Conservation (phyloP, 2,113 vertebrate species). For the Cololabis saira region DNA sequence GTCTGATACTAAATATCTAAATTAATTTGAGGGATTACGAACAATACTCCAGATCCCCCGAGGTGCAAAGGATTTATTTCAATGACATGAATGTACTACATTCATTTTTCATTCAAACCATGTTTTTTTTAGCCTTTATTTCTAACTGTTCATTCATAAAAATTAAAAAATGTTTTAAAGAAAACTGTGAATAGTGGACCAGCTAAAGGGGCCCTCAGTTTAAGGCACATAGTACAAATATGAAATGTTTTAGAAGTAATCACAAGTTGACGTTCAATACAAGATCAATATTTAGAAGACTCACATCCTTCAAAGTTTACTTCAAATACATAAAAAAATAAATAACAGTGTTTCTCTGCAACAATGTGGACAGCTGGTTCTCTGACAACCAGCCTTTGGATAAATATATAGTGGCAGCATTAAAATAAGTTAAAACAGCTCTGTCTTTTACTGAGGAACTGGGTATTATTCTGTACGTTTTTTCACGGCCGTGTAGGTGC, state of each 20-base stretch:
- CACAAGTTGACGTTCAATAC: conserved; percentile 36
- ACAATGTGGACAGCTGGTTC: conserved; percentile 26
- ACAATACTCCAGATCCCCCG: conserved; percentile 20
- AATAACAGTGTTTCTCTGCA: conserved; percentile 17
- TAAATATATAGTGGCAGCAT: conserved; percentile 20
- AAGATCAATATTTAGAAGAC: conserved; percentile 32
- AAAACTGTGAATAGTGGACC: conserved; percentile 7
- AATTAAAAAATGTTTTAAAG: neutral
- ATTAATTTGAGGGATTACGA: conserved; percentile 59
- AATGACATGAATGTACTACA: conserved; percentile 30
- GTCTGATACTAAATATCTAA: conserved; percentile 53
- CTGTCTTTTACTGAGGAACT: neutral
- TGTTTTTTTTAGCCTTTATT: neutral
- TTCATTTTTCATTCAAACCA: neutral
- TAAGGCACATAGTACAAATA: conserved; percentile 3
- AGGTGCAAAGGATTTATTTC: conserved; percentile 49
- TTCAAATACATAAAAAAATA: conserved; percentile 25
- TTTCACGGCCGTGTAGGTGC: neutral
- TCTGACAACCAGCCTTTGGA: conserved; percentile 32
- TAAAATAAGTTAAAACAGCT: conserved; percentile 12
- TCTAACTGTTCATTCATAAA: neutral
- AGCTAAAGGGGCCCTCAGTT: conserved; percentile 1
- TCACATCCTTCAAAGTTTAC: conserved; percentile 27
- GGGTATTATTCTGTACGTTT: neutral
- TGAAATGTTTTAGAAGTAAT: conserved; percentile 13